A percentile compares a stretch with the other conserved stretches of the same genome.
Evolutionary conservation across 2,888 invertebrate species (phyloP).

Genomic region (Drosophila greeni): DNA sequence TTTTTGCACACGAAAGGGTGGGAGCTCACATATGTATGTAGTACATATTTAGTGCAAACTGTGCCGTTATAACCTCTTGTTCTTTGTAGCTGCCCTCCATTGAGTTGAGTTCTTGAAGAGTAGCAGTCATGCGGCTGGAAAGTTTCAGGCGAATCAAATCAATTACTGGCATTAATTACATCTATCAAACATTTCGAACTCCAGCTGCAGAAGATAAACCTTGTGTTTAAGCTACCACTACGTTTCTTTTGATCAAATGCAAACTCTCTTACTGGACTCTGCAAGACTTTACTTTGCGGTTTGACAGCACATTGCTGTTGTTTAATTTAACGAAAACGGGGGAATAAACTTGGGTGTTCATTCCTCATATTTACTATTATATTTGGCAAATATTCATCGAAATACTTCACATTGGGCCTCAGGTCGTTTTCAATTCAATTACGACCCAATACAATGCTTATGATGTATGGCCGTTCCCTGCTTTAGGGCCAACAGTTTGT

Average conservation of each 20-base stretch:
- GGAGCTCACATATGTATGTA: neutral
- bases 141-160: neutral
- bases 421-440: conserved; percentile 38
- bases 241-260: neutral
- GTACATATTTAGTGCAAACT: neutral
- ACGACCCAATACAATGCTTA: conserved; percentile 23
- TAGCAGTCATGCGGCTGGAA: neutral
- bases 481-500: conserved; percentile 42
- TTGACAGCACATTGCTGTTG: neutral
- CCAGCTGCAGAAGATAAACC: neutral
- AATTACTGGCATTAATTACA: conserved; percentile 3
- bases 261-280: neutral
- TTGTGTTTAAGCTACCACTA: neutral
- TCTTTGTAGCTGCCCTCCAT: neutral
- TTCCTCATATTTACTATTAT: neutral
- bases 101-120: neutral
- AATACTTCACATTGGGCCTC: conserved; percentile 5
- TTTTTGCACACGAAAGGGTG: neutral
- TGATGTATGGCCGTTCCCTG: conserved; percentile 16
- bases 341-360: neutral
- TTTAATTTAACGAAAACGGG: neutral
- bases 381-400: conserved; percentile 7
- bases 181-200: neutral
- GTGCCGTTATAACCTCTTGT: neutral
- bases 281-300: neutral